A percentile compares a stretch with the other conserved stretches of the same genome.
These are phyloP conservation scores for Thymelicus sylvestris DNA, from an alignment of 2,888 invertebrate species.

Conservation along the genomic window DNA sequence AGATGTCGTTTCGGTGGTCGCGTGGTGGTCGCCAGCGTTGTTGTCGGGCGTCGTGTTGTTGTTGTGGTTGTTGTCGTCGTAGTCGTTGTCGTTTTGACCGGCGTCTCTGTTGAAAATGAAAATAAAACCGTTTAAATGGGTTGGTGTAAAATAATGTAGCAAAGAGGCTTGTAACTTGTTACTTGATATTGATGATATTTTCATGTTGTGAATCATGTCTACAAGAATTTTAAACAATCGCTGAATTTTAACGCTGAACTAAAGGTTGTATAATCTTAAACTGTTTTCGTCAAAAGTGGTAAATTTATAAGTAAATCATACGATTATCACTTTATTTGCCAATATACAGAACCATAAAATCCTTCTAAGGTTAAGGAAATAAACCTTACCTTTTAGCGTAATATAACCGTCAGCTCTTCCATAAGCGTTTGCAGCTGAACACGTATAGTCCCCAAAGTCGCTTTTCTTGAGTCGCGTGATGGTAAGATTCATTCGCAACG, in stretches of 20 bases:
- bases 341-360: too few species aligned
- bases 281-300: too few species aligned
- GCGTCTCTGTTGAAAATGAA: conserved; percentile 71
- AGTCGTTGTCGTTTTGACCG: conserved; percentile 70
- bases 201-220: too few species aligned
- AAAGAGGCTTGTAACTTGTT: background rate
- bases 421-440: conserved; percentile 91
- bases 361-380: background rate
- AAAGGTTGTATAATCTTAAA: too few species aligned
- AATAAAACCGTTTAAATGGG: conserved; percentile 6
- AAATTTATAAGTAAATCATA: too few species aligned
- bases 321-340: too few species aligned
- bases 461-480: conserved; percentile 89
- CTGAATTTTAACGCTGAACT: too few species aligned
- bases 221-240: too few species aligned
- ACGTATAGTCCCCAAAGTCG: conserved; percentile 93
- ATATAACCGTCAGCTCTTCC: conserved; percentile 91
- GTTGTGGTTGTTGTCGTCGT: conserved; percentile 75
- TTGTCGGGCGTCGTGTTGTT: conserved; percentile 61
- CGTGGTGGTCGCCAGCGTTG: conserved; percentile 62
- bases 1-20: conserved; percentile 69
- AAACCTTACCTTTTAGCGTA: conserved; percentile 89
- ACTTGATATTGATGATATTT: background rate
- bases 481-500: conserved; percentile 92
- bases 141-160: background rate